phyloP scores from a whole-genome alignment of 2,888 invertebrate genomes.

The Agriotes lineatus region DNA sequence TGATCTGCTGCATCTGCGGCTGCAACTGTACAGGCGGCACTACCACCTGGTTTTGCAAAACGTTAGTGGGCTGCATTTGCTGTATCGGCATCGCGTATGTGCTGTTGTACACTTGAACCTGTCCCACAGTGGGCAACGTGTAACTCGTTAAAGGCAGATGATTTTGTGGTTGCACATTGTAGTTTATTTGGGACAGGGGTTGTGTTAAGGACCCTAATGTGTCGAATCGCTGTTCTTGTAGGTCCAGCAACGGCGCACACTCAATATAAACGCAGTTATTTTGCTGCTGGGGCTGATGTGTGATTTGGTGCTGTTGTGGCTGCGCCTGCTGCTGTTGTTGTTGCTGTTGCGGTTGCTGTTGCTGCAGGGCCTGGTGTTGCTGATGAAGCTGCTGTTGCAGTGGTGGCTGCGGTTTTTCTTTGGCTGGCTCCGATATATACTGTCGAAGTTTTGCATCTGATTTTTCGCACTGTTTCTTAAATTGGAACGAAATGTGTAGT shows the following conservation, averaged over 20 bases:
- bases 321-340: conserved; percentile 39
- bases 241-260: conserved; percentile 58
- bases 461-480: conserved; percentile 66
- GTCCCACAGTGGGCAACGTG: conserved; percentile 57
- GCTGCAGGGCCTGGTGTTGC: conserved; percentile 43
- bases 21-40: conserved; percentile 34
- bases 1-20: conserved; percentile 41
- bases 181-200: conserved; percentile 58
- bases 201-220: conserved; percentile 50
- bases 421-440: conserved; percentile 52
- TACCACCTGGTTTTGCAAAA: conserved; percentile 54
- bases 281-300: conserved; percentile 41
- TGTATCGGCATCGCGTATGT: conserved; percentile 60
- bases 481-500: conserved; percentile 66
- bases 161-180: conserved; percentile 58
- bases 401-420: conserved; percentile 42
- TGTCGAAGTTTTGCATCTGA: conserved; percentile 65
- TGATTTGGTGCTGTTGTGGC: conserved; percentile 36
- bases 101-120: conserved; percentile 59
- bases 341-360: conserved; percentile 36
- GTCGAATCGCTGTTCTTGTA: conserved; percentile 56
- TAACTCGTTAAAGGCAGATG: conserved; percentile 57
- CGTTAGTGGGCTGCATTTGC: conserved; percentile 55
- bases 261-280: conserved; percentile 62
- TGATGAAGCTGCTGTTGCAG: conserved; percentile 39